A percentile compares a stretch with the other conserved stretches of the same genome.
Conservation (phyloP, 2,797 vertebrate species). For the Danio kyathit region DNA sequence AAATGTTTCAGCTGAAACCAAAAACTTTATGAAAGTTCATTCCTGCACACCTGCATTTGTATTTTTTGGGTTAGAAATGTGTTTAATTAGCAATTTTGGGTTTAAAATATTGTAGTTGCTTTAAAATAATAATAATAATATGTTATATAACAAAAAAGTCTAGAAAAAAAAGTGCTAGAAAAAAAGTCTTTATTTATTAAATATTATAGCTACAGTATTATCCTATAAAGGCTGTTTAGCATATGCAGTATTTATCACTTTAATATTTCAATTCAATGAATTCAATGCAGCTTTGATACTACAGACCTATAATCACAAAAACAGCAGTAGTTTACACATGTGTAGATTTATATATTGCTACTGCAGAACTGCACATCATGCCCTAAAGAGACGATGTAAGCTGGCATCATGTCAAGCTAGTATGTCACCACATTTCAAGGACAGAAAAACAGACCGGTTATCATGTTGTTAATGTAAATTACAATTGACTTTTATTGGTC, state of each 20-base stretch:
- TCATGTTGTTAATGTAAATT: constrained; percentile 55
- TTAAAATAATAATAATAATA: constrained; percentile 15
- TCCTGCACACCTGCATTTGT: constrained; percentile 8
- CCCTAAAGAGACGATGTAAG: neutral
- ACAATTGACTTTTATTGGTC: constrained; percentile 58
- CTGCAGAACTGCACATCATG: neutral
- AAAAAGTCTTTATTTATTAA: too few relatives aligned
- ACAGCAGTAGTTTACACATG: neutral
- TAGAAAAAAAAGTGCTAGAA: too few relatives aligned
- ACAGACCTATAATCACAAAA: neutral
- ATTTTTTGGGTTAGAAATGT: neutral
- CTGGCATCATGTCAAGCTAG: constrained; percentile 37
- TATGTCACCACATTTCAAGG: constrained; percentile 43
- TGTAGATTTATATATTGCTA: neutral
- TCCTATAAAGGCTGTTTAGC: neutral
- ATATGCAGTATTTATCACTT: neutral
- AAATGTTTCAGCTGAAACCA: constrained; percentile 13
- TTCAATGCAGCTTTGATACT: neutral
- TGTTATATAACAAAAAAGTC: too few relatives aligned
- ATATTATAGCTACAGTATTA: too few relatives aligned
- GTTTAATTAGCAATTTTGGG: neutral
- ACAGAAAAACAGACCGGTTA: constrained; percentile 54
- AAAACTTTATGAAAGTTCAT: constrained; percentile 29
- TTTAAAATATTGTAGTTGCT: constrained; percentile 21
- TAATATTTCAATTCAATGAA: neutral